Evolutionary conservation across 2,113 vertebrate genomes (phyloP).

Genomic region (Anser cygnoides): DNA sequence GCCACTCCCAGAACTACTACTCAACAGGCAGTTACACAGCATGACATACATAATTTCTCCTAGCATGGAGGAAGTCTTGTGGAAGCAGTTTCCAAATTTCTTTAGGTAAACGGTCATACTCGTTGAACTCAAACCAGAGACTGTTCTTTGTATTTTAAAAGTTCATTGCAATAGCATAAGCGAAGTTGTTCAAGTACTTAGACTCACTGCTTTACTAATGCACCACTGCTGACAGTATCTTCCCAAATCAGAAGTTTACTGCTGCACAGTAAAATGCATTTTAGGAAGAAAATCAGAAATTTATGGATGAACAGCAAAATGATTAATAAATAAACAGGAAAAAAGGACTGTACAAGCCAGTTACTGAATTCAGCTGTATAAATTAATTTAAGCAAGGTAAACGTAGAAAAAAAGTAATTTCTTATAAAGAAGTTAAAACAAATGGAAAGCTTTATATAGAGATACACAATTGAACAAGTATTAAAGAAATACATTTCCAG

Average conservation of each 20-base stretch:
- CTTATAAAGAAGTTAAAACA: background rate
- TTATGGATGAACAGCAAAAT: background rate
- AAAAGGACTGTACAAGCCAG: background rate
- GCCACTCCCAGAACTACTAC: background rate
- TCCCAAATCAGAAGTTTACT: background rate
- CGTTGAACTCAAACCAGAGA: background rate
- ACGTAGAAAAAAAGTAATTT: background rate
- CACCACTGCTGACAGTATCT: background rate
- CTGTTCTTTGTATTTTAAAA: background rate
- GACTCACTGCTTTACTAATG: background rate
- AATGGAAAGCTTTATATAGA: background rate
- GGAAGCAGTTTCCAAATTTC: background rate
- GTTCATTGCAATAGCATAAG: background rate
- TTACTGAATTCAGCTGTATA: background rate
- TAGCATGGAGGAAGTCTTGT: background rate
- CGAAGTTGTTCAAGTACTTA: background rate
- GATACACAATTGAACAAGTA: background rate
- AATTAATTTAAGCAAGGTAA: background rate
- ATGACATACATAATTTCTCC: rapidly evolving
- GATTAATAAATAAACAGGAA: background rate
- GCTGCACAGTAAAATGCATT: background rate
- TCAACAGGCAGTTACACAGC: background rate
- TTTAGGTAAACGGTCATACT: background rate
- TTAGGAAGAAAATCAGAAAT: too few species aligned
- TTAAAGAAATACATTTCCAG: background rate